Percentiles rank a stretch among this genome's conserved stretches.
Conservation (phyloP, 2,888 invertebrate species). For the Alviniconcha strummeri region DNA sequence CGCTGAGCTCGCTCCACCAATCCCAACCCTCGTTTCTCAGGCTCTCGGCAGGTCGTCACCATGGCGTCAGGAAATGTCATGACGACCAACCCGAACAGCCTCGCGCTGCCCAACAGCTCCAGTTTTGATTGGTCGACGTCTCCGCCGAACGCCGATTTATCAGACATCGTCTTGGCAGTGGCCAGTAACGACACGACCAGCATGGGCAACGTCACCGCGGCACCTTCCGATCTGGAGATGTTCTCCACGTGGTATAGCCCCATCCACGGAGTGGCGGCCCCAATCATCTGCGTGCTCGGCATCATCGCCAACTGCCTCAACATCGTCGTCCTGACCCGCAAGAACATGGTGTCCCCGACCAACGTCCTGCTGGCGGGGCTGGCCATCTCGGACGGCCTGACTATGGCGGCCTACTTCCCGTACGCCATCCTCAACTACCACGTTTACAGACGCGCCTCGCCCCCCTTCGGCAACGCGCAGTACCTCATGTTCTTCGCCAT, state of each 20-base stretch:
- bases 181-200: background rate
- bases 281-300: slow-evolving; percentile 92
- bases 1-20: background rate
- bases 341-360: slow-evolving; percentile 92
- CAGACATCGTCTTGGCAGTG: background rate
- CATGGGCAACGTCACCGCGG: slow-evolving; percentile 27
- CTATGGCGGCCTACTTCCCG: slow-evolving; percentile 92
- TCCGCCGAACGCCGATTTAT: background rate
- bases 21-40: too few species aligned
- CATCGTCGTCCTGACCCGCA: slow-evolving; percentile 90
- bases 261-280: slow-evolving; percentile 89
- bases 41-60: background rate
- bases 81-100: background rate
- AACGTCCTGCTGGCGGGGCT: slow-evolving; percentile 90
- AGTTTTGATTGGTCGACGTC: slow-evolving; percentile 11
- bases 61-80: background rate
- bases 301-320: slow-evolving; percentile 92
- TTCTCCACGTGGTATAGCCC: slow-evolving; percentile 53
- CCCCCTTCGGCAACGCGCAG: slow-evolving; percentile 68
- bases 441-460: slow-evolving; percentile 68
- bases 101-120: slow-evolving; percentile 3
- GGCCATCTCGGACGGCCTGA: slow-evolving; percentile 92
- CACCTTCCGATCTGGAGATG: slow-evolving; percentile 17
- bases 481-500: slow-evolving; percentile 85
- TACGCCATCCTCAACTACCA: slow-evolving; percentile 81